These are phyloP conservation scores for Myrmecophaga tridactyla DNA, from an alignment of 2,113 vertebrate genomes.

Conservation along the genomic window DNA sequence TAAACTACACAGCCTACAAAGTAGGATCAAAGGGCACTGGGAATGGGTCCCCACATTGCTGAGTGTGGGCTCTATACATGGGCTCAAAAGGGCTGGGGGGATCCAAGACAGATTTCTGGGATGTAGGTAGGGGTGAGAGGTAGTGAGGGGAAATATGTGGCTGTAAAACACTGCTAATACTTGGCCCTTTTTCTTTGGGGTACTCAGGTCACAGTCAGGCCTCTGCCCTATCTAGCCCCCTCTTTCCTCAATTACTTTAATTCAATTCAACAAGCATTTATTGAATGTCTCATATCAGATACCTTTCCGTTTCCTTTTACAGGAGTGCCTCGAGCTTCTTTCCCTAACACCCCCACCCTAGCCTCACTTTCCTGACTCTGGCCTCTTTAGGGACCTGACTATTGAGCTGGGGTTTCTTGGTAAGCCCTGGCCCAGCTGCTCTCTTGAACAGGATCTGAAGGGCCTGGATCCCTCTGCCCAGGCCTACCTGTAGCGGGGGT, in stretches of 20 bases:
- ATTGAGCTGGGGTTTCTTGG: conserved; percentile 6
- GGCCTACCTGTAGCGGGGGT: conserved; percentile 82
- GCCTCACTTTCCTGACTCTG: neutral
- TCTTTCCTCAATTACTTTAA: neutral
- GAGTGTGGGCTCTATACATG: neutral
- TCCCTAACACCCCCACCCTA: neutral
- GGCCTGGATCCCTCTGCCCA: conserved; percentile 42
- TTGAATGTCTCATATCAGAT: neutral
- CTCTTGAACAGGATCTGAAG: neutral
- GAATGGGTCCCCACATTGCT: neutral
- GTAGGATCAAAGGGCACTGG: neutral
- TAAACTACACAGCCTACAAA: neutral
- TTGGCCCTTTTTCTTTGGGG: neutral
- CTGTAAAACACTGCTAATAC: neutral
- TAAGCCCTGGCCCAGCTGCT: neutral
- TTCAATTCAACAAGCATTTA: conserved; percentile 55
- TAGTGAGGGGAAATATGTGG: neutral
- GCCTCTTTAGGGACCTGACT: neutral
- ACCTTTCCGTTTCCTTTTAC: neutral
- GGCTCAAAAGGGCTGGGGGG: neutral
- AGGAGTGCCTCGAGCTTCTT: conserved; percentile 9
- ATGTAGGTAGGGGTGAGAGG: neutral
- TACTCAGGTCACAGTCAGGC: neutral
- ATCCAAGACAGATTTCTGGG: neutral
- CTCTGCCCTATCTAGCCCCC: neutral